These are phyloP conservation scores for Labeo rohita DNA, from an alignment of 2,113 vertebrate species.

Conservation along the genomic window DNA sequence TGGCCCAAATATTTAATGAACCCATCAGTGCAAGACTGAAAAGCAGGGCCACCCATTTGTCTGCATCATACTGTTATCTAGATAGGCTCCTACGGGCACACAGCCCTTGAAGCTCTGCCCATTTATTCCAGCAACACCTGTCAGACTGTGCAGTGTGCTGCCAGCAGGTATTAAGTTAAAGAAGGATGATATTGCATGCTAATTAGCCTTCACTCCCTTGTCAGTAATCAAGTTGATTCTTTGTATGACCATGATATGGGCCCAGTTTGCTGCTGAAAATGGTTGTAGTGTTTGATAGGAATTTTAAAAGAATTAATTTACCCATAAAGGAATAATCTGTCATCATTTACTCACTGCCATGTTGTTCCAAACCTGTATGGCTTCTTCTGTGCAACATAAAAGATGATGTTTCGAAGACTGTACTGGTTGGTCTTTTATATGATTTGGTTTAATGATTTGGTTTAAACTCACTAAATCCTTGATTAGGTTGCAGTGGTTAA, in stretches of 20 bases:
- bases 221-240: not conserved
- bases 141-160: constrained; percentile 10
- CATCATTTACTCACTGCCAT: not conserved
- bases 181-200: constrained; percentile 6
- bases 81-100: constrained; percentile 29
- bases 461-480: too few species aligned
- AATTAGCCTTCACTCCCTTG: not conserved
- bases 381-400: not conserved
- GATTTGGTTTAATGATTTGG: too few species aligned
- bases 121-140: constrained; percentile 43
- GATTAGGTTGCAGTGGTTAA: not conserved
- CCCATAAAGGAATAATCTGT: not conserved
- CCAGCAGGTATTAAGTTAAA: constrained; percentile 19
- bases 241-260: not conserved
- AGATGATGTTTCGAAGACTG: not conserved
- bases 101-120: not conserved
- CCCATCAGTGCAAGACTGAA: constrained; percentile 34
- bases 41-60: constrained; percentile 39
- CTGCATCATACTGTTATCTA: constrained; percentile 43
- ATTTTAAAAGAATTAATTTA: not conserved
- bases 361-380: not conserved
- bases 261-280: not conserved
- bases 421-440: not conserved
- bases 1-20: constrained; percentile 46
- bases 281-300: not conserved